Evolutionary conservation across 2,888 invertebrate species (phyloP).

Genomic region (Coelopa pilipes): DNA sequence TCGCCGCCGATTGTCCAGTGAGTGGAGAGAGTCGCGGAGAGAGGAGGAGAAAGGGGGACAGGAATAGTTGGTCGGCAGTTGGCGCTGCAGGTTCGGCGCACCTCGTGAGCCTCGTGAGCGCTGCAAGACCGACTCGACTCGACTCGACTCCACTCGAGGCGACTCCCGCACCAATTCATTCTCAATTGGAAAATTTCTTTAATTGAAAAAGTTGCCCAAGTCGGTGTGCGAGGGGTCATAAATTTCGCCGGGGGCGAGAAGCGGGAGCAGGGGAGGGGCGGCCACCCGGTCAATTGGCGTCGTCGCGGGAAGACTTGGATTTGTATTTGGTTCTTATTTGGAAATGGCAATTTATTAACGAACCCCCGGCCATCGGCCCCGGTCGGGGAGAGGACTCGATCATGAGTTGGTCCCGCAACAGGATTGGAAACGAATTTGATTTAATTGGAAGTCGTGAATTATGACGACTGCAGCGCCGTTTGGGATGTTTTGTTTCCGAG

Average conservation of each 20-base stretch:
- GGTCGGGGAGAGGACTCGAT: background rate
- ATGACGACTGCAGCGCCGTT: constrained; percentile 52
- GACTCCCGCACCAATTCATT: constrained; percentile 10
- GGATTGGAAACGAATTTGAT: constrained; percentile 19
- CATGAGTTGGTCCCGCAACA: constrained; percentile 23
- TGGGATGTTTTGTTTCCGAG: no score
- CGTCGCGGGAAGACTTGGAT: background rate
- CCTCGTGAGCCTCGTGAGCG: background rate
- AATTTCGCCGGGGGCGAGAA: constrained; percentile 24
- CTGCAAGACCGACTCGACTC: no score
- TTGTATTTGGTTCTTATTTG: constrained; percentile 15
- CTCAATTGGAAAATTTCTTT: constrained; percentile 35
- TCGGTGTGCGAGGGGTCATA: constrained; percentile 23
- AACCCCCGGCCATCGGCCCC: no score
- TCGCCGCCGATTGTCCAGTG: background rate
- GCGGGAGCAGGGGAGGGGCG: background rate
- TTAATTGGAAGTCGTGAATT: constrained; percentile 48
- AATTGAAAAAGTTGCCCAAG: constrained; percentile 35
- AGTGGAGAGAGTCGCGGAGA: no score
- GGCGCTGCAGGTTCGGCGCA: background rate
- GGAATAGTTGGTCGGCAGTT: no score
- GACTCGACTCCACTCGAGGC: background rate
- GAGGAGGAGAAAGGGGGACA: no score
- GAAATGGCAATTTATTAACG: constrained; percentile 33
- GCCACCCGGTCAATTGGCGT: constrained; percentile 15